Evolutionary conservation across 2,113 vertebrate genomes (phyloP).

Genomic region (Phrynocephalus versicolor): DNA sequence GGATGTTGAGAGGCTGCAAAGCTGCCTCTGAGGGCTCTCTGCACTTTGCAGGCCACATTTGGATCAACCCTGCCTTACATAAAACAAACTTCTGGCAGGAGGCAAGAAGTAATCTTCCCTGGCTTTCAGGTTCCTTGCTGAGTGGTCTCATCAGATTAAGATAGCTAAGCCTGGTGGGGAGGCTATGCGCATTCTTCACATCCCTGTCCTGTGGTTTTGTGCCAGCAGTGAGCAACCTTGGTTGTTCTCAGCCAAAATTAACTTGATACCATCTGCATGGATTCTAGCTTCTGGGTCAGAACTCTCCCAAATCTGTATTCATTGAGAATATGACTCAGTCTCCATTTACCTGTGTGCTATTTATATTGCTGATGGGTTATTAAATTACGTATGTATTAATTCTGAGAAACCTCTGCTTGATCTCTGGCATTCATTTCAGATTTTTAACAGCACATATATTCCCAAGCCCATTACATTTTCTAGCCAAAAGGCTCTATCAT

Average conservation of each 20-base stretch:
- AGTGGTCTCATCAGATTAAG: not conserved
- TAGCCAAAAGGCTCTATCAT: not conserved
- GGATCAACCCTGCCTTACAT: too few relatives aligned
- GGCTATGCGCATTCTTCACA: not conserved
- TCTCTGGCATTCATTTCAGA: constrained; percentile 2
- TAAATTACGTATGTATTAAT: constrained; percentile 9
- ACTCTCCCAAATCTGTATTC: not conserved
- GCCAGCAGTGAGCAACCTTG: not conserved
- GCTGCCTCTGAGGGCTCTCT: too few relatives aligned
- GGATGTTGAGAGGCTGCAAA: too few relatives aligned
- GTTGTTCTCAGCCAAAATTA: not conserved
- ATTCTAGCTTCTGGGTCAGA: not conserved
- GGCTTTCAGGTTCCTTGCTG: too few relatives aligned
- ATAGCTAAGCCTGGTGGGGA: not conserved
- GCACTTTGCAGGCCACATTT: too few relatives aligned
- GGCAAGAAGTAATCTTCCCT: too few relatives aligned
- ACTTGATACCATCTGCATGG: not conserved
- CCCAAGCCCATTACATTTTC: not conserved
- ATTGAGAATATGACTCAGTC: not conserved
- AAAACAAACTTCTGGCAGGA: too few relatives aligned
- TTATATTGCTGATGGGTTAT: constrained; percentile 10
- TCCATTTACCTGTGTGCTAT: not conserved
- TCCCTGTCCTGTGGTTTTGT: not conserved
- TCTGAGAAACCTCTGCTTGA: not conserved
- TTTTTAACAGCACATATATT: constrained; percentile 5